Evolutionary conservation across 1,140 invertebrate genomes (phyloP).

Genomic region (Venturia canescens): DNA sequence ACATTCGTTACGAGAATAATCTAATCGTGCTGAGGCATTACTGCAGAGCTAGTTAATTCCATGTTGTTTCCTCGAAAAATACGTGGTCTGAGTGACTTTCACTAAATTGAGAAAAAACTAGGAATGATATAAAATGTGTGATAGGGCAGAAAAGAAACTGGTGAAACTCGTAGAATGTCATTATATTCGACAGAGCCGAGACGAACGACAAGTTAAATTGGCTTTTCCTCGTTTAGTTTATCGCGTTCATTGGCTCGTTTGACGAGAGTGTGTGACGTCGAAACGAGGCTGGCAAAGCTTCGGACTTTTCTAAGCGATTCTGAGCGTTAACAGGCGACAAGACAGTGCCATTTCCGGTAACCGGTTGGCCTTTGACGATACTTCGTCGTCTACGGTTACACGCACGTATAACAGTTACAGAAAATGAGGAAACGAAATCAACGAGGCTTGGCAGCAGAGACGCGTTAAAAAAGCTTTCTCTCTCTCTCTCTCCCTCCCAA

Average conservation of each 20-base stretch:
- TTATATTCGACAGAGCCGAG: background rate
- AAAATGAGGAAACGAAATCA: background rate
- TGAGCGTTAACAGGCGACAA: background rate
- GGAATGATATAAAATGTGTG: background rate
- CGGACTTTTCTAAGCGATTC: background rate
- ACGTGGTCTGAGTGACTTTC: too few species aligned
- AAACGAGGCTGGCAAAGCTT: background rate
- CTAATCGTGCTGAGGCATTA: too few species aligned
- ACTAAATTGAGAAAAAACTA: background rate
- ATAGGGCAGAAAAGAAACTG: background rate
- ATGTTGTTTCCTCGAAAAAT: too few species aligned
- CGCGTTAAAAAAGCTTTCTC: background rate
- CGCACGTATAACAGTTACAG: background rate
- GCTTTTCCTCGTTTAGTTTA: constrained; percentile 7
- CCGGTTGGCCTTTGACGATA: constrained; percentile 54
- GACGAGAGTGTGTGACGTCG: background rate
- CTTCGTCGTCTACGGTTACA: background rate
- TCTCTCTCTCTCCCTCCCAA: background rate
- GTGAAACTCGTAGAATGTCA: background rate
- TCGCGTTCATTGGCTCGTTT: background rate
- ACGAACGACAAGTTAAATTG: background rate
- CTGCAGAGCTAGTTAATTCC: too few species aligned
- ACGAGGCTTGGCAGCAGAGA: background rate
- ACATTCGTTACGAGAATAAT: too few species aligned
- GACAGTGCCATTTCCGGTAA: constrained; percentile 60